Base-by-base conservation (phyloP, 2,113 vertebrate genomes). In the Semicossyphus pulcher region DNA sequence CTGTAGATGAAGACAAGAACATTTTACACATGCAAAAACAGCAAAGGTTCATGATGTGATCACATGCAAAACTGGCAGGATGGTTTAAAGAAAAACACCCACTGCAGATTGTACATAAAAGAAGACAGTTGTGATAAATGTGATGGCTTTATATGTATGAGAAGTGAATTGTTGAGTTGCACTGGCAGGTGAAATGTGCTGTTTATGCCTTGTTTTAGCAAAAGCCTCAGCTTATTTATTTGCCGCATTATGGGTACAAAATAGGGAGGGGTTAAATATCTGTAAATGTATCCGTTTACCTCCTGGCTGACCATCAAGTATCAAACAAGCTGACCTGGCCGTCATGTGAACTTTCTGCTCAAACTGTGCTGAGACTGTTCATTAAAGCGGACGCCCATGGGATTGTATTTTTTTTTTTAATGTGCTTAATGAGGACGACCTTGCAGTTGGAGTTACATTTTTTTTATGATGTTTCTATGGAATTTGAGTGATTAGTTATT, bases 1-100 rank as follows among this genome's bases (percentile, higher is more conserved):
- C 74, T 92, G 54, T 92, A 87, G 81, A 37, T 11, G 3, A 25
- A 51, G 15, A 56, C 1, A 12, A 25, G 29, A 47, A 41, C 32
- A 44, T 18, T 28, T 39, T 23, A 10, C 14, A 31, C 11, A 16
- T n/a, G 41, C 4, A 34, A 49, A 39, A 32, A 25, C 23, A 12
- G 44, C n/a, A 25, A n/a, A 28, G 11, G 47, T 54, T 77, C 51
- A 63, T 28, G 34, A 39, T 32, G 1, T 16, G 48, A 67, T 61
- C 47, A 64, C 58, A 62, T 9, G 10, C 34, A n/a, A n/a, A n/a
- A n/a, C n/a, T n/a, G n/a, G n/a, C n/a, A n/a, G n/a, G n/a, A n/a
- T n/a, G n/a, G n/a, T n/a, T n/a, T n/a, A n/a, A n/a, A n/a, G n/a
- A n/a, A n/a, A n/a, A n/a, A n/a, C n/a, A n/a, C n/a, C n/a, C n/a